Base-by-base conservation (phyloP, 2,888 invertebrate genomes). In the Drosophila merina region DNA sequence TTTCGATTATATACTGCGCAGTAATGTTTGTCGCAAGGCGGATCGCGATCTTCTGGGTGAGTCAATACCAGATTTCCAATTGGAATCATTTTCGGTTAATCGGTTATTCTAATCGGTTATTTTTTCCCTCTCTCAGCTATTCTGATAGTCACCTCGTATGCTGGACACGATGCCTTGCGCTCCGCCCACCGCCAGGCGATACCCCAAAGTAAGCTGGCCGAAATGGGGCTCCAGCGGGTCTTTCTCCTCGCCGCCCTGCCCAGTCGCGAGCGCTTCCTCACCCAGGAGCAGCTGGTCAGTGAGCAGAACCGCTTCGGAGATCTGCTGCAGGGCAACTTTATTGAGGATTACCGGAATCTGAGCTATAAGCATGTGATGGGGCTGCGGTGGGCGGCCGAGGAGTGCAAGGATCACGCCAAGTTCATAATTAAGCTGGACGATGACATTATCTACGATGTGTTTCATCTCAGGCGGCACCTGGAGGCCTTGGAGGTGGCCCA, bases 301-400 rank as follows among this genome's bases (percentile, higher is more conserved):
- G 96, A 97, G 89, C 94, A 93, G 71, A 83, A 92, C 28, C 92
- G 93, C 50, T 95, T 94, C 90, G 93, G 93, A 3, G 96, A 96
- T 81, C 92, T 96, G 20, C 89, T 96, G 9, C 96, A 96, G 92
- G 96, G 96, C 4, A 94, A 94, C 79, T 97, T 97, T 86, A 63
- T 92, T 1, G 97, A 97, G 91, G 94, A 95, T 48, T 97, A 97
- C 82, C 93, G 94, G 81, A 96, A 97, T 90, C 91, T 97, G n/a
- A 96, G 96, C 3, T 95, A 95, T 79, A 97, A 97, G 91, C 96
- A 97, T 86, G 89, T 95, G 0, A 96, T 96, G 96, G 96, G 96
- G 0, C 89, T 97, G 38, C 93, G 94, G 77, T 97, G 96, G 96
- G 95, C 94, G 0, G 92, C 93, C 0, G 91, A 91, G n/a, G 92